Evolutionary conservation across 2,797 vertebrate genomes (phyloP), one percentile per base, ranked within the genome.

Genomic region (Brotula barbata): DNA sequence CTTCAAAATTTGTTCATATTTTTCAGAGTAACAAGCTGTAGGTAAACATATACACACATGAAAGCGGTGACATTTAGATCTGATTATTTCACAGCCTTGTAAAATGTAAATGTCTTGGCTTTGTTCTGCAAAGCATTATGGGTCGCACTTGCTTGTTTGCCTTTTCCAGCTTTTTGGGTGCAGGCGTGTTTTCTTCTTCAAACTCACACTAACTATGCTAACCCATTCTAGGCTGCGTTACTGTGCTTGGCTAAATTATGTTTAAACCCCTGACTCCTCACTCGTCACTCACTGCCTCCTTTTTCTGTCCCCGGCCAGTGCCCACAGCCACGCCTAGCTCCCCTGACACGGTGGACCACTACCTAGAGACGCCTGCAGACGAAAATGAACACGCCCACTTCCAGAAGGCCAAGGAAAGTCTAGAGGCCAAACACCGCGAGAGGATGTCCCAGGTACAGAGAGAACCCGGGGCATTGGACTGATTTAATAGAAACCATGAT

Each of bases 321-420:
- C 96, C 96, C 55, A 98, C 96, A 11, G 95, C 95, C 41, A 93
- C 89, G 0, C 94, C 96, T 75, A 97, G 93, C 85, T 94, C 95
- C 62, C 91, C 95, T 0, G 94, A 98, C 5, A 94, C 95, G 0
- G 94, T 99, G 31, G 96, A 98, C 87, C 94, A 94, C 73, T 99
- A 99, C 36, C 90, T 99, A 47, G 96, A 98, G 89, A 94, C 94
- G 0, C 95, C 97, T 0, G 96, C 95, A 0, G 97, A 99, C 40
- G 96, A 99, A 65, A 97, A 99, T 7, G 97, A 99, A 2, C 97
- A 99, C 1, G 91, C 94, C 63, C 94, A 95, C 80, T 99, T 99
- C 89, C 94, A 96, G 85, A 97, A 98, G 84, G 97, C 97, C 68
- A 99, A 98, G 75, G 96, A 98, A 77, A 95, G 94, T 31, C 92